phyloP scores from a whole-genome alignment of 2,888 invertebrate genomes.

The Sinhomidia bicolor region DNA sequence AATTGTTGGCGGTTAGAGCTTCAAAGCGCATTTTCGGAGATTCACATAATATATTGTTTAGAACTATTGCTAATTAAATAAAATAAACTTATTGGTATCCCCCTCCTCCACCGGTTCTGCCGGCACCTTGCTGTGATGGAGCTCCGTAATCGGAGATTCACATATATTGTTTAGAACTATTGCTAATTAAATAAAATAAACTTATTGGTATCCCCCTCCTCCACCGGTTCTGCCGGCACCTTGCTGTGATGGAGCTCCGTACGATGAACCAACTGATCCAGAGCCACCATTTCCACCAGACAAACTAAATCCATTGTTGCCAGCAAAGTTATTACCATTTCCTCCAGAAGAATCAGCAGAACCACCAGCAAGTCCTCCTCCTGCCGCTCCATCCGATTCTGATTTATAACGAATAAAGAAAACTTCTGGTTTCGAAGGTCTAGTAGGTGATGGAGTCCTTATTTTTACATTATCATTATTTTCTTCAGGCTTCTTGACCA shows the following conservation, averaged over 20 bases:
- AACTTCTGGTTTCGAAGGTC: slow-evolving; percentile 68
- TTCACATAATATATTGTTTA: too few species aligned
- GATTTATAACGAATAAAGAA: slow-evolving; percentile 70
- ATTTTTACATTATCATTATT: slow-evolving; percentile 61
- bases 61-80: too few species aligned
- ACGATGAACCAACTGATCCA: slow-evolving; percentile 15
- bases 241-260: slow-evolving; percentile 52
- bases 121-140: slow-evolving; percentile 37
- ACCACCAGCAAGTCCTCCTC: neutral
- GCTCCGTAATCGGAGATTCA: too few species aligned
- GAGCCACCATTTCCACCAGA: slow-evolving; percentile 1
- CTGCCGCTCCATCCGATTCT: too few species aligned
- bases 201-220: slow-evolving; percentile 50
- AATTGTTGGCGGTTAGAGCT: too few species aligned
- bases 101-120: neutral
- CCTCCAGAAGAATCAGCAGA: neutral
- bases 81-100: slow-evolving; percentile 35
- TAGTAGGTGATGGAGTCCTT: slow-evolving; percentile 52
- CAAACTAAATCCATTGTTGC: neutral
- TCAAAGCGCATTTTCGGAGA: too few species aligned
- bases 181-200: too few species aligned
- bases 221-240: neutral
- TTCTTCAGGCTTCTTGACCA: slow-evolving; percentile 64
- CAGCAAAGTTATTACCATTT: neutral
- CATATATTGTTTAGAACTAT: too few species aligned